Evolutionary conservation across 1,140 invertebrate species (phyloP), one percentile per base, ranked within the genome.

Genomic region (Drosophila pseudoobscura): DNA sequence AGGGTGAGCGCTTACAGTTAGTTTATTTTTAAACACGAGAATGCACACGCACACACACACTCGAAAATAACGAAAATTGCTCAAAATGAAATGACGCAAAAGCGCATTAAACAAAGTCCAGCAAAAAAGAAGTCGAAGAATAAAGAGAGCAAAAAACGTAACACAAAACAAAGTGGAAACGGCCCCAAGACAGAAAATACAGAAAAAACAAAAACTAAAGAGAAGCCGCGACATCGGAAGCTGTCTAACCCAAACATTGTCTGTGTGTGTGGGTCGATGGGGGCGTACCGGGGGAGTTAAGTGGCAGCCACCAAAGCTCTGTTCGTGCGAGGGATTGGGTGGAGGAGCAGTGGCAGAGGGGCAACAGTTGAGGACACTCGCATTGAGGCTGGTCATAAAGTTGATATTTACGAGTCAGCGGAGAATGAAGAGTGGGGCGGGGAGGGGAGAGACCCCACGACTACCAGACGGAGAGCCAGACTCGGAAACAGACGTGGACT

Each of bases 371-470:
- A 69, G 66, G 66, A 63, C 22, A 62, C 58, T 77, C 68, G 54
- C 80, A 72, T 83, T 83, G 80, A 84, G 79, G 79, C 71, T 84
- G 79, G 79, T 83, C 79, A 76, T 85, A 83, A 83, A 83, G 60
- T 70, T 59, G 65, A 73, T 70, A 73, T 64, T 80, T 73, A 80
- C 70, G 71, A 70, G 70, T 15, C 64, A 50, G 61, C 65, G 61
- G 61, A 49, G 44, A 43, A 11, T 11, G 29, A 17, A 49, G 8
- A 31, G 35, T 1, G 8, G 31, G 9, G 29, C 6, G 29, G 7
- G 29, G 24, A 31, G 35, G 35, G 11, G 35, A 13, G 35, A 13
- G 35, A 39, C 11, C 35, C 35, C 64, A 69, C 51, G 64, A 69
- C 66, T 35, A 44, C 51, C 73, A 70, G 60, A 75, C 63, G 26